These are phyloP conservation scores for Megalopta genalis DNA, from an alignment of 1,140 invertebrate species.

Conservation along the genomic window DNA sequence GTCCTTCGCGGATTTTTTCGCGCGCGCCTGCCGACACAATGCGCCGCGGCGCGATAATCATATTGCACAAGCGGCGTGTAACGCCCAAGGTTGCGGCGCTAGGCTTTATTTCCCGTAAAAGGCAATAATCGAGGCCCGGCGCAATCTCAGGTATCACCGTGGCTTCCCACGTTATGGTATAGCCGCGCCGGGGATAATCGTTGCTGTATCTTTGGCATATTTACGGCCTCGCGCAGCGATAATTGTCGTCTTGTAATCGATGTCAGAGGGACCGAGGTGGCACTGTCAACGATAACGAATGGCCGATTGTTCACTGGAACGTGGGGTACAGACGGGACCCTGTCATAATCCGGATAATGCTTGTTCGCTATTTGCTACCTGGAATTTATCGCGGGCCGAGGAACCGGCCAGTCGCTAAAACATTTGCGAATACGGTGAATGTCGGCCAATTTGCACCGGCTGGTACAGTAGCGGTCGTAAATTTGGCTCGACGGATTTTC, in stretches of 20 bases:
- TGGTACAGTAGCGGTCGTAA: no score
- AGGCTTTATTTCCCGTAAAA: constrained; percentile 53
- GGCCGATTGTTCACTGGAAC: neutral
- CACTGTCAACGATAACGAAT: constrained; percentile 4
- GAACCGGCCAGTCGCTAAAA: no score
- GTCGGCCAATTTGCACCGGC: no score
- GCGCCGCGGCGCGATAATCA: constrained; percentile 39
- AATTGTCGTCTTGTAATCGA: neutral
- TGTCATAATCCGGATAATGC: neutral
- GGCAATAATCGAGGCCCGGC: constrained; percentile 47
- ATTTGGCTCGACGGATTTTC: no score
- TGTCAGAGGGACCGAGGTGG: neutral
- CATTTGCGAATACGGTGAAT: no score
- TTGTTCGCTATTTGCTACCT: neutral
- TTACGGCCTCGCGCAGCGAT: neutral
- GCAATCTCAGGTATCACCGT: neutral
- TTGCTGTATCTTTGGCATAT: neutral
- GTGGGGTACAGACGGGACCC: neutral
- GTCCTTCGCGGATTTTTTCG: constrained; percentile 46
- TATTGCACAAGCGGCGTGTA: constrained; percentile 49
- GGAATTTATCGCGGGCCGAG: neutral
- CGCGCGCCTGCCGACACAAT: constrained; percentile 30
- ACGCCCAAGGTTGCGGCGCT: constrained; percentile 47
- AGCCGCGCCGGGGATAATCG: neutral
- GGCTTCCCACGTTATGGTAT: constrained; percentile 48